Evolutionary conservation across 2,113 vertebrate species (phyloP), one percentile per base, ranked within the genome.

Genomic region (Hippopotamus amphibius): DNA sequence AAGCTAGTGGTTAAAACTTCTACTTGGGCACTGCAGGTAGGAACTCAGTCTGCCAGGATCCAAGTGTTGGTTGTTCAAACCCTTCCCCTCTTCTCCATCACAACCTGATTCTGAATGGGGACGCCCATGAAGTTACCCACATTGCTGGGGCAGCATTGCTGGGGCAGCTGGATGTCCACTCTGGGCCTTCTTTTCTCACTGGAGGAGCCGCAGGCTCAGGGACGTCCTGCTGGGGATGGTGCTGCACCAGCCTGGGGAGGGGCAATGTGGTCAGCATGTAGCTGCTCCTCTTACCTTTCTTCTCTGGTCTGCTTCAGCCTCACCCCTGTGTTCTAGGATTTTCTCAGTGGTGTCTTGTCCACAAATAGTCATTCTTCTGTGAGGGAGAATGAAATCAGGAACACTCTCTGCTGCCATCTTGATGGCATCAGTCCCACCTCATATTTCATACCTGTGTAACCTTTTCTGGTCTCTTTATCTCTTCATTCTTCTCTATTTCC

Each of bases 401-500:
- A 22, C 33, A 30, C n/a, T 7, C 46, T 21, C 3, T 15, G 33
- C 53, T 1, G 1, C 88, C 74, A 30, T 79, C 85, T 28, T 33
- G 37, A 41, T 88, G 66, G 28, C 11, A 30, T 43, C 46, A 22
- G 46, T 21, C 48, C 26, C 55, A 43, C 33, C 30, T 22, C 33
- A 16, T 69, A 79, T 55, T 55, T 87, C 86, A 46, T 13, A 86
- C 48, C 26, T 24, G 6, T 28, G 50, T 11, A 63, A 30, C 3
- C 43, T 28, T 53, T 82, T 26, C 69, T 41, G 12, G 13, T 77
- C 41, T 81, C 88, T 37, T 88, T 57, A 11, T 24, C 8, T 86
- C 90, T 80, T 93, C 41, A 22, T 53, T 90, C 68, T 87, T 88
- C 57, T 63, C 77, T 68, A 16, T 79, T 91, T 88, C 48, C 74